A percentile compares a stretch with the other conserved stretches of the same genome.
Conservation (phyloP, 92 coral and sea anemone genomes). For the Porites evermanni region DNA sequence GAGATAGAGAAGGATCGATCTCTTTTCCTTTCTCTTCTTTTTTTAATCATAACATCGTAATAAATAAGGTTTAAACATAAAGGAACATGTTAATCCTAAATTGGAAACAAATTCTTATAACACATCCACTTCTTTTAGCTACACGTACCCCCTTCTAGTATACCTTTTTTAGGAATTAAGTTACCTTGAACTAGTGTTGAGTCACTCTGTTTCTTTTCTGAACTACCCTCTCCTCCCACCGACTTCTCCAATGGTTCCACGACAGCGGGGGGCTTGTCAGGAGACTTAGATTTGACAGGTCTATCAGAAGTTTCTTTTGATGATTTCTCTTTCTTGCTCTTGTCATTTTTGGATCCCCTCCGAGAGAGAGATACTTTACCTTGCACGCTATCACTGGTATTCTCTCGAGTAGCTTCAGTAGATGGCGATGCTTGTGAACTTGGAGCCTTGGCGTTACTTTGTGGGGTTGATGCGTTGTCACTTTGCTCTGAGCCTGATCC, state of each 20-base stretch:
- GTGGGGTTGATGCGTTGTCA: conserved; percentile 40
- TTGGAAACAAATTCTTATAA: neutral
- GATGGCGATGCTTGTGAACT: conserved; percentile 34
- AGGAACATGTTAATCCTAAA: too few relatives aligned
- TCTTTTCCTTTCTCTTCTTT: too few relatives aligned
- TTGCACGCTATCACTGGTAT: conserved; percentile 11
- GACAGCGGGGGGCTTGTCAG: conserved; percentile 48
- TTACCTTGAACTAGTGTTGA: conserved; percentile 16
- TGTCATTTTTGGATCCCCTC: conserved; percentile 53
- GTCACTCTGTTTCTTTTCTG: conserved; percentile 16
- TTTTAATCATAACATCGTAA: too few relatives aligned
- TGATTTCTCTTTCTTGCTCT: conserved; percentile 45
- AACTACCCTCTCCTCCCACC: conserved; percentile 5
- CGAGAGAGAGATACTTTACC: conserved; percentile 48
- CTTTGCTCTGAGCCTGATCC: conserved; percentile 45
- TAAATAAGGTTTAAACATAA: too few relatives aligned
- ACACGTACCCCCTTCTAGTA: too few relatives aligned
- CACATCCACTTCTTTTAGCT: neutral
- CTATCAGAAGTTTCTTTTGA: conserved; percentile 53
- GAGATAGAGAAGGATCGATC: too few relatives aligned
- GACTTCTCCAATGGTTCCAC: conserved; percentile 32
- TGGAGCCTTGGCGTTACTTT: conserved; percentile 17
- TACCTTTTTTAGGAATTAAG: neutral
- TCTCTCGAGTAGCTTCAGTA: conserved; percentile 23
- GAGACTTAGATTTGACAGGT: conserved; percentile 53